Evolutionary conservation across 2,797 vertebrate species (phyloP).

Genomic region (Alauda arvensis): DNA sequence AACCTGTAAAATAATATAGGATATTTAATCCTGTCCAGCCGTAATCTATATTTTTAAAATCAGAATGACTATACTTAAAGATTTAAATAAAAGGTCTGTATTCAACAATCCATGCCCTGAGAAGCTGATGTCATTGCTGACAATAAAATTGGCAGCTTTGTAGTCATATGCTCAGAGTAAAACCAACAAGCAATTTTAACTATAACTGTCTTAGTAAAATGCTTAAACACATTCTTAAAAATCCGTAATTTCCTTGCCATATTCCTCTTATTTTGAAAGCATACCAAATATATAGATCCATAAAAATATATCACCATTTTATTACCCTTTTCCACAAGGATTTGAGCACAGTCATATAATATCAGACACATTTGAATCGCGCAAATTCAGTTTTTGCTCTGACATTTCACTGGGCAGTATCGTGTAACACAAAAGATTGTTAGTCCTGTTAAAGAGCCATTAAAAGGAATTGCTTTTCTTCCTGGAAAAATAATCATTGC

Average conservation of each 20-base stretch:
- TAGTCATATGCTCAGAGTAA: neutral
- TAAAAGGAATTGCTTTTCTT: neutral
- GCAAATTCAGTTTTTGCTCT: neutral
- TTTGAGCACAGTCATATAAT: neutral
- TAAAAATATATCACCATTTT: neutral
- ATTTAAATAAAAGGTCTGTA: slow-evolving; percentile 7
- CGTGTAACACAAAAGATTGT: neutral
- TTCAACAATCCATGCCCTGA: neutral
- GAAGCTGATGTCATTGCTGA: neutral
- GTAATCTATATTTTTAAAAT: neutral
- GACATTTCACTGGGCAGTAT: neutral
- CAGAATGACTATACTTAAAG: neutral
- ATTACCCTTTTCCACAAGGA: neutral
- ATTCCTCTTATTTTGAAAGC: neutral
- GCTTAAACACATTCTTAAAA: slow-evolving; percentile 11
- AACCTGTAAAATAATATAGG: slow-evolving; percentile 21
- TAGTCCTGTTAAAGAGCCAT: neutral
- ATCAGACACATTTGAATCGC: neutral
- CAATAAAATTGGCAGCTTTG: slow-evolving; percentile 3
- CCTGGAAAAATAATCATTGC: neutral
- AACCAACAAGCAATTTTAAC: neutral
- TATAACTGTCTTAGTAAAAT: neutral
- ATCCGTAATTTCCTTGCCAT: neutral
- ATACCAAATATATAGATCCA: neutral
- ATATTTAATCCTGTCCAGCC: neutral